Conservation (phyloP, 1,140 invertebrate species). For the Dufourea novaeangliae region DNA sequence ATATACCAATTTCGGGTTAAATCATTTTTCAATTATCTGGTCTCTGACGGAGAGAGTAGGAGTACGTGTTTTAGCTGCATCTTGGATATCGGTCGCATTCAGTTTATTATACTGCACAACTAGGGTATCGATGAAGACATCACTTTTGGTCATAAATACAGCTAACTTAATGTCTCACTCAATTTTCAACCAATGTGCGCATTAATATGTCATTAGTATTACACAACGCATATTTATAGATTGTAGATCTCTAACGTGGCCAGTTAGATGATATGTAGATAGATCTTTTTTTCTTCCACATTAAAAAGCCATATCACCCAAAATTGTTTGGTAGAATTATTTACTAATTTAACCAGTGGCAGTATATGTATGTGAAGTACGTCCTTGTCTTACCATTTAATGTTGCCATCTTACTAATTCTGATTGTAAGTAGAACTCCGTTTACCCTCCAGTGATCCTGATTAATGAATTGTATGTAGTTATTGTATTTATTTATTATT, state of each 20-base stretch:
- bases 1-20: conserved; percentile 16
- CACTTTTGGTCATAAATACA: conserved; percentile 50
- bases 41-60: conserved; percentile 14
- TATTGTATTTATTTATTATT: conserved; percentile 80
- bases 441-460: conserved; percentile 51
- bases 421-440: conserved; percentile 48
- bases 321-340: conserved; percentile 46
- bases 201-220: conserved; percentile 62
- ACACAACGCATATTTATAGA: conserved; percentile 53
- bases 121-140: conserved; percentile 38
- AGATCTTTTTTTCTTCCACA: conserved; percentile 46
- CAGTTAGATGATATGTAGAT: conserved; percentile 57
- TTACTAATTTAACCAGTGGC: conserved; percentile 36
- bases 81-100: conserved; percentile 5
- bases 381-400: conserved; percentile 51
- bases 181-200: conserved; percentile 56
- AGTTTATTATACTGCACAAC: conserved; percentile 39
- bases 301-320: conserved; percentile 57
- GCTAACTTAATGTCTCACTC: conserved; percentile 52
- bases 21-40: conserved; percentile 28
- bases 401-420: conserved; percentile 63
- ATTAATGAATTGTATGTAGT: conserved; percentile 62
- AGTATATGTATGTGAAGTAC: conserved; percentile 51
- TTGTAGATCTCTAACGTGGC: conserved; percentile 51
- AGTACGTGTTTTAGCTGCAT: conserved; percentile 4